A percentile compares a stretch with the other conserved stretches of the same genome.
Conservation (phyloP, 2,113 vertebrate species). For the Sceloporus tristichus region DNA sequence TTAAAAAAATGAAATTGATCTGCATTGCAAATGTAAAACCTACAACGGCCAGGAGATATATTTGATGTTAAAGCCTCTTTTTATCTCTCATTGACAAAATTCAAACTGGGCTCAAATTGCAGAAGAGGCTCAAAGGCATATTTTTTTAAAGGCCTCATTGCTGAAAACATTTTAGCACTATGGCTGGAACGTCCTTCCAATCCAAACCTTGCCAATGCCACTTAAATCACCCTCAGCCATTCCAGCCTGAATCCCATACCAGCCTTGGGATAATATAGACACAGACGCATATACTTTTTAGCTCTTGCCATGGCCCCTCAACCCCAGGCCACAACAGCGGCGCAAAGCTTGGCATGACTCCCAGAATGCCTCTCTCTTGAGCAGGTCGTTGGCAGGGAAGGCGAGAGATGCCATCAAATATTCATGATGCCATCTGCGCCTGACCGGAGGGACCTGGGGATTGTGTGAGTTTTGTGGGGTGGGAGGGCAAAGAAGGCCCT, state of each 20-base stretch:
- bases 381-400: conserved; percentile 6
- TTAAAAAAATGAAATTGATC: not conserved
- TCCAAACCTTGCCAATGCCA: too few relatives aligned
- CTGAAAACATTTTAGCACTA: not conserved
- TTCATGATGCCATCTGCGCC: conserved; percentile 45
- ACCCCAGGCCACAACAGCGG: not conserved
- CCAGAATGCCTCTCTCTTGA: conserved; percentile 21
- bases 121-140: not conserved
- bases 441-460: not conserved
- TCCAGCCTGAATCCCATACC: not conserved
- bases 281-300: not conserved
- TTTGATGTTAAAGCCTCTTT: not conserved
- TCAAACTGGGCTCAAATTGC: not conserved
- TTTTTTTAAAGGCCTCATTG: not conserved
- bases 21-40: not conserved
- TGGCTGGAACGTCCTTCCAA: not conserved
- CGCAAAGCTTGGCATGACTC: conserved; percentile 4
- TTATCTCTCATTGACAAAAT: not conserved
- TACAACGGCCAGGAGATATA: not conserved
- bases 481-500: not conserved
- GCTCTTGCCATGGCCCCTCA: not conserved
- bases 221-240: not conserved
- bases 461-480: not conserved
- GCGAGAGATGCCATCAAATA: conserved; percentile 24
- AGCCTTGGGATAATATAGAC: not conserved